phyloP scores from a whole-genome alignment of 2,888 invertebrate species.

The Heliconius erato region DNA sequence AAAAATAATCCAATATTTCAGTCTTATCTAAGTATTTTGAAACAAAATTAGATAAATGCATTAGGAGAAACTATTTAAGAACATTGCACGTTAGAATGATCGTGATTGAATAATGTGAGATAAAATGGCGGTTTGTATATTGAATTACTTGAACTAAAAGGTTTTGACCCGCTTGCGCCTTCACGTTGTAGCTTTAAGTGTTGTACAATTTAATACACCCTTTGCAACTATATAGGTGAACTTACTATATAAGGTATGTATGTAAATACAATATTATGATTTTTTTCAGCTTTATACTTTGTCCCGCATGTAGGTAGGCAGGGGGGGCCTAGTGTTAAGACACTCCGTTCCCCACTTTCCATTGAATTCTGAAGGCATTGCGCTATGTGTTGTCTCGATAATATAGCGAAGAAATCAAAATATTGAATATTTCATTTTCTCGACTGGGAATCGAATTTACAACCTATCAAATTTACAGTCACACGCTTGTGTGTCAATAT shows the following conservation, averaged over 20 bases:
- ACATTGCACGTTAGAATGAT: slow-evolving; percentile 54
- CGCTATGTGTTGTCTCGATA: no score
- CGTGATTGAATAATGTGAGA: slow-evolving; percentile 71
- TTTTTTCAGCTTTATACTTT: no score
- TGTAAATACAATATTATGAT: no score
- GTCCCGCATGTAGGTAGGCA: no score
- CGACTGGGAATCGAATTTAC: no score
- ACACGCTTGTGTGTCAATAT: no score
- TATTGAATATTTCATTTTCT: no score
- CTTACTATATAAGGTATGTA: background rate
- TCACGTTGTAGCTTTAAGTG: slow-evolving; percentile 40
- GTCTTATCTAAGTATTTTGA: background rate
- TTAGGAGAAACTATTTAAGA: slow-evolving; percentile 24
- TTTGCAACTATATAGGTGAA: background rate
- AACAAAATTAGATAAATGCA: background rate
- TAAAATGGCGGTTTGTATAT: slow-evolving; percentile 72
- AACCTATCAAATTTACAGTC: no score
- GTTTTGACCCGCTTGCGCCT: slow-evolving; percentile 56
- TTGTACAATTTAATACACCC: slow-evolving; percentile 22
- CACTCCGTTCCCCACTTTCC: no score
- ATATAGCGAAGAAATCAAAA: no score
- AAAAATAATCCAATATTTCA: background rate
- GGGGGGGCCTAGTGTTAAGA: no score
- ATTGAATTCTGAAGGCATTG: no score
- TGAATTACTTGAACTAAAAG: slow-evolving; percentile 70